These are phyloP conservation scores for Austrofundulus limnaeus DNA, from an alignment of 2,113 vertebrate species.

Conservation along the genomic window DNA sequence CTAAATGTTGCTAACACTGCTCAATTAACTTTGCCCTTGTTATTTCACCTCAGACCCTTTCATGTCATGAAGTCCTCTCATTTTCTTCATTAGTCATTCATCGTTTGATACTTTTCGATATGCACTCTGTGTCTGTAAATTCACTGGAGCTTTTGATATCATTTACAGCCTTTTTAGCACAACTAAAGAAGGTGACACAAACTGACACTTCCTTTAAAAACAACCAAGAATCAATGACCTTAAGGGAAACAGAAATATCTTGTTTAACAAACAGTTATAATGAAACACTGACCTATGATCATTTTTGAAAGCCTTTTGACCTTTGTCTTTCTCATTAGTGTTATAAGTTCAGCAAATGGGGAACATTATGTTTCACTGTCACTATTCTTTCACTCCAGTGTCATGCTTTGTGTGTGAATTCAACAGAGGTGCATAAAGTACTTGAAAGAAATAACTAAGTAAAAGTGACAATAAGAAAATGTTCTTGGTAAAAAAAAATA, in stretches of 20 bases:
- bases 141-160: slow-evolving; percentile 60
- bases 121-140: slow-evolving; percentile 40
- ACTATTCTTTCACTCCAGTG: slow-evolving; percentile 15
- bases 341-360: slow-evolving; percentile 14
- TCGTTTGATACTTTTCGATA: slow-evolving; percentile 59
- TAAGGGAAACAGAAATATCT: slow-evolving; percentile 9
- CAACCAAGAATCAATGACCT: slow-evolving; percentile 19
- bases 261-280: neutral
- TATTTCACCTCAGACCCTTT: slow-evolving; percentile 30
- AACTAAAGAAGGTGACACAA: slow-evolving; percentile 65
- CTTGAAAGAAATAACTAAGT: too few relatives aligned
- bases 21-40: slow-evolving; percentile 26
- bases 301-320: neutral
- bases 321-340: slow-evolving; percentile 28
- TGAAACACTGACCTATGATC: too few relatives aligned
- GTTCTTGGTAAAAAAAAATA: too few relatives aligned
- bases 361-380: slow-evolving; percentile 15
- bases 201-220: slow-evolving; percentile 46
- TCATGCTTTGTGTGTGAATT: neutral
- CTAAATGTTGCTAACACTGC: neutral
- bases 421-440: too few relatives aligned
- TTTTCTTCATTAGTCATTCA: slow-evolving; percentile 42
- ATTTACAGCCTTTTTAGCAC: slow-evolving; percentile 72
- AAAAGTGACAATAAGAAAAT: too few relatives aligned
- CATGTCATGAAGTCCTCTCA: slow-evolving; percentile 24